phyloP scores from a whole-genome alignment of 2,797 vertebrate genomes.

The Sandelia bainsii region DNA sequence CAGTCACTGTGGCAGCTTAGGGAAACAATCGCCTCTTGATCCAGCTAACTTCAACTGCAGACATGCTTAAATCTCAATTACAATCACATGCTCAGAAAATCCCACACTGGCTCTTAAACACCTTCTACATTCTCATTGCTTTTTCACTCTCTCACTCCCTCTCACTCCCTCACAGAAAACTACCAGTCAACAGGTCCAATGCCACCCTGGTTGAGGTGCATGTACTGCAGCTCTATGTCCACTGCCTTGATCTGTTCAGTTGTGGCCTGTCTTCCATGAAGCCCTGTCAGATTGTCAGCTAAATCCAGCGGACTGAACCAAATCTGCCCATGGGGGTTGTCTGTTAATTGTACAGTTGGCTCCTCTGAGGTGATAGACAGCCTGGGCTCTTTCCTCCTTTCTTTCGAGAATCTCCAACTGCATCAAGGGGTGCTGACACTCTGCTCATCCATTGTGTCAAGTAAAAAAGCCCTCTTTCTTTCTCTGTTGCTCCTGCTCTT shows the following conservation, averaged over 20 bases:
- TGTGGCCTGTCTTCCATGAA: slow-evolving; percentile 62
- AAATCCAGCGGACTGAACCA: slow-evolving; percentile 64
- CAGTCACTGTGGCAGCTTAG: slow-evolving; percentile 58
- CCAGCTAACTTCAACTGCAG: slow-evolving; percentile 61
- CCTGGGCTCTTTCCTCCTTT: slow-evolving; percentile 35
- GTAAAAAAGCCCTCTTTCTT: slow-evolving; percentile 60
- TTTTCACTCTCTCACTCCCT: slow-evolving; percentile 1
- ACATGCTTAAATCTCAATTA: slow-evolving; percentile 60
- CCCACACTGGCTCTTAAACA: slow-evolving; percentile 42
- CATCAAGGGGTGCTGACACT: slow-evolving; percentile 60
- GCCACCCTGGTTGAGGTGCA: slow-evolving; percentile 38
- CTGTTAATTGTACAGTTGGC: slow-evolving; percentile 58
- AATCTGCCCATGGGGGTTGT: slow-evolving; percentile 41
- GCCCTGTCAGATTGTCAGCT: slow-evolving; percentile 56
- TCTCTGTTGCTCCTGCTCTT: slow-evolving; percentile 23
- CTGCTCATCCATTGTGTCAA: slow-evolving; percentile 66
- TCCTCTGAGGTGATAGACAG: slow-evolving; percentile 51
- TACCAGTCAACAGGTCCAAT: slow-evolving; percentile 66
- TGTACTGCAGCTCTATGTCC: slow-evolving; percentile 33
- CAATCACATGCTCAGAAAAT: slow-evolving; percentile 64
- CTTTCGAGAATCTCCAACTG: slow-evolving; percentile 56
- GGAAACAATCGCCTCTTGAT: slow-evolving; percentile 55
- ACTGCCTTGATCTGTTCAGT: slow-evolving; percentile 40
- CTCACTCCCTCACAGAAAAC: slow-evolving; percentile 6
- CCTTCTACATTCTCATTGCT: slow-evolving; percentile 13